Evolutionary conservation across 2,888 invertebrate genomes (phyloP).

Genomic region (Incurvaria masculella): DNA sequence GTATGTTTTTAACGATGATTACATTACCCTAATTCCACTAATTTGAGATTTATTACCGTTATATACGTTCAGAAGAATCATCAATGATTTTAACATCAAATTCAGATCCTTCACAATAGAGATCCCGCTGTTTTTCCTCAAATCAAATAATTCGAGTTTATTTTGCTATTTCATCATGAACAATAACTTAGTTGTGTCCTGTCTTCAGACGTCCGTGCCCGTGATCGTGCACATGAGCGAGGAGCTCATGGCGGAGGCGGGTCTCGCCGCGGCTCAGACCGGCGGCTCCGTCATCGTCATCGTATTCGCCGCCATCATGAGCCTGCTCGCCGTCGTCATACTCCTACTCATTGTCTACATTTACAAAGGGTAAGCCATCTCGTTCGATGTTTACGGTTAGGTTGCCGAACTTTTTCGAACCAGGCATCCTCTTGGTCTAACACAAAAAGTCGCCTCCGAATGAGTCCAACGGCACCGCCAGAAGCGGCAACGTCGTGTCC

Average conservation of each 20-base stretch:
- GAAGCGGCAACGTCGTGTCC: constrained; percentile 20
- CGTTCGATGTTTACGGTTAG: not conserved
- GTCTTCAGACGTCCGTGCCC: constrained; percentile 60
- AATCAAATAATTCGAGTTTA: too few species aligned
- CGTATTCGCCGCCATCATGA: constrained; percentile 68
- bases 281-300: constrained; percentile 50
- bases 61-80: too few species aligned
- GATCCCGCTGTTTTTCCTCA: too few species aligned
- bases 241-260: constrained; percentile 34
- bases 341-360: constrained; percentile 74
- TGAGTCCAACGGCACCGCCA: constrained; percentile 20
- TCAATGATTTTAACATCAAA: too few species aligned
- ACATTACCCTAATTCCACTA: not conserved
- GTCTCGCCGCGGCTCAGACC: constrained; percentile 43
- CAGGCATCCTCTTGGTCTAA: constrained; percentile 1
- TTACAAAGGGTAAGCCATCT: constrained; percentile 61
- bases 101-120: too few species aligned
- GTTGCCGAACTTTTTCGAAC: not conserved
- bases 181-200: too few species aligned
- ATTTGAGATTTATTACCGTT: constrained; percentile 2
- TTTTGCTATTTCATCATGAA: too few species aligned
- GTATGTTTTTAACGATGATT: not conserved
- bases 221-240: constrained; percentile 62
- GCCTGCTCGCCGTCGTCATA: constrained; percentile 71
- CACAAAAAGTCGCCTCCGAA: constrained; percentile 28